Evolutionary conservation across 2,888 invertebrate species (phyloP), one percentile per base, ranked within the genome.

Genomic region (Leucoma salicis): DNA sequence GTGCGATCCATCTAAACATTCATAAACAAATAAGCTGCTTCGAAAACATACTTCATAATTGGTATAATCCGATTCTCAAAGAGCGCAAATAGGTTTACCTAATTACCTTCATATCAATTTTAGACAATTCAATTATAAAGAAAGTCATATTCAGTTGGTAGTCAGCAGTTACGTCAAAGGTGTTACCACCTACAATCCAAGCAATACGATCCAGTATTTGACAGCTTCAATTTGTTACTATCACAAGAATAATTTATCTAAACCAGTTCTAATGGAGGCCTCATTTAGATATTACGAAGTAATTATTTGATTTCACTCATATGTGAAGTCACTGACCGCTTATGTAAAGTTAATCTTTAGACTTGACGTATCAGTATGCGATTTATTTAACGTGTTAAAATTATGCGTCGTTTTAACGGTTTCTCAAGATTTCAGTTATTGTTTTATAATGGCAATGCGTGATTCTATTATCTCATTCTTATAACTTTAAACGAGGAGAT

Each of bases 151-250:
- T 44, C 42, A 31, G 12, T 40, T 15, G 29, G 18, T 42, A 32
- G 59, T 34, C 36, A 42, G 34, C 14, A 27, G 14, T 44, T 34
- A 29, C 29, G 62, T 56, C 39, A 34, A 36, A 52, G 56, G 65
- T 62, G 47, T 38, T 42, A 18, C 42, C 33, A 31, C 31, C 45
- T 14, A 13, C 36, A 34, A 56, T 45, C 38, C 37, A 33, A 51
- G 46, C 48, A 54, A 57, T 43, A 39, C 25, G 28, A 46, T 44
- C 36, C 40, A 40, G 40, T 35, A 42, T 48, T 41, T 63, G 64
- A 63, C 64, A 57, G 48, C 25, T 54, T 8, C 49, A 61, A 63
- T 57, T 48, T 52, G 55, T 57, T 52, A 57, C 49, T 44, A 49
- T 37, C n/a, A 31, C 32, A 40, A 27, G 21, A 31, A 47, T 48